Percentiles rank a stretch among this genome's conserved stretches.
Evolutionary conservation across 2,113 vertebrate species (phyloP).

Genomic region (Cyprinodon brontotheroides): DNA sequence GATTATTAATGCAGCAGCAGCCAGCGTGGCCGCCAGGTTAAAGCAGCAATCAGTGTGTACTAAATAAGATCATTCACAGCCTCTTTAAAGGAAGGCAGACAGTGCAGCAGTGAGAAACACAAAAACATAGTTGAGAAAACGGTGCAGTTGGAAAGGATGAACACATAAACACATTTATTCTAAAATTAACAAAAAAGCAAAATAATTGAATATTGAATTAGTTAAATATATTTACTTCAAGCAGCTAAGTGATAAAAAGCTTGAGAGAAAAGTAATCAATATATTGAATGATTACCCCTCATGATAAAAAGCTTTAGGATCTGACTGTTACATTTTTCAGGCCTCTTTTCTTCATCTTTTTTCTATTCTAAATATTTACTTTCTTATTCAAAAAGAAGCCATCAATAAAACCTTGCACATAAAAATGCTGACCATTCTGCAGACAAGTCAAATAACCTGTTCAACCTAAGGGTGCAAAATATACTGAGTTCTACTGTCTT

Average conservation of each 20-base stretch:
- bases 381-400: not conserved
- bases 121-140: conserved; percentile 23
- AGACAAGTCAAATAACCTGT: not conserved
- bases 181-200: not conserved
- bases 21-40: conserved; percentile 77
- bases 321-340: not conserved
- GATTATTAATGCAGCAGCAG: conserved; percentile 80
- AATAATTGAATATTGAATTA: not conserved
- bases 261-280: not conserved
- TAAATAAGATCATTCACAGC: conserved; percentile 79
- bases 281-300: not conserved
- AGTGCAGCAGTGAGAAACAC: conserved; percentile 30
- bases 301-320: not conserved
- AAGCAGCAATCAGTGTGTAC: conserved; percentile 75
- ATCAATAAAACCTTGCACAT: not conserved
- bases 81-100: conserved; percentile 69
- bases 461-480: not conserved
- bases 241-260: not conserved
- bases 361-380: not conserved
- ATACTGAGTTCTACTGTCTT: not conserved
- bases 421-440: too few relatives aligned
- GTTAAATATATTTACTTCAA: not conserved
- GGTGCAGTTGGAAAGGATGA: conserved; percentile 3
- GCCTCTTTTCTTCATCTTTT: not conserved
- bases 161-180: not conserved